Conservation (phyloP, 2,113 vertebrate species). For the Paratilapia polleni region DNA sequence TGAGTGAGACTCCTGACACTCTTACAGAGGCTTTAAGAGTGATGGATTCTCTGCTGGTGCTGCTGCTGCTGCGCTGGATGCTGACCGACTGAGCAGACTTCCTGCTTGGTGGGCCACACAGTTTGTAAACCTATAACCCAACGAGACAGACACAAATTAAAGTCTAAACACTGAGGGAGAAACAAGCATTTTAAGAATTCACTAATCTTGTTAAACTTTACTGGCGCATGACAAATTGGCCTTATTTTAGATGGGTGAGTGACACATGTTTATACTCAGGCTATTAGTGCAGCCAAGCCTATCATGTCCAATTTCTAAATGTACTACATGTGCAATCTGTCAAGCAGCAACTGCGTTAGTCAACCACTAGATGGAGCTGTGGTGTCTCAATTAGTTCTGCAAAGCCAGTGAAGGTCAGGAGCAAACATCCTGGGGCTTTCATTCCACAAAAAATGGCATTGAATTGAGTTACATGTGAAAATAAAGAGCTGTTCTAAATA, state of each 20-base stretch:
- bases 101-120: conserved; percentile 84
- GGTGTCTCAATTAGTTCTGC: not conserved
- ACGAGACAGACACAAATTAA: conserved; percentile 26
- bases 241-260: conserved; percentile 19
- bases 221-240: conserved; percentile 22
- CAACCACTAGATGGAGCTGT: conserved; percentile 66
- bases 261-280: conserved; percentile 17
- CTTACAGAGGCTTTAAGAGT: conserved; percentile 72
- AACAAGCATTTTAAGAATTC: conserved; percentile 21
- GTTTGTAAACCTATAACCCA: conserved; percentile 79
- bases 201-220: conserved; percentile 15
- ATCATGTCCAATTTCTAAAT: conserved; percentile 19
- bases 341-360: not conserved
- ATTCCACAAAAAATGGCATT: not conserved
- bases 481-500: not conserved
- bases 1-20: conserved; percentile 76
- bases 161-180: conserved; percentile 15
- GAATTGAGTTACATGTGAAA: not conserved
- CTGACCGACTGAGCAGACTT: conserved; percentile 67
- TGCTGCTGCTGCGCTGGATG: conserved; percentile 56
- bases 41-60: conserved; percentile 69
- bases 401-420: not conserved
- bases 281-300: conserved; percentile 39
- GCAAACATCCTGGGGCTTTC: not conserved
- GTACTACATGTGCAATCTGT: not conserved